A percentile compares a stretch with the other conserved stretches of the same genome.
phyloP scores from a whole-genome alignment of 2,888 invertebrate species.

The Caenorhabditis macrosperma region DNA sequence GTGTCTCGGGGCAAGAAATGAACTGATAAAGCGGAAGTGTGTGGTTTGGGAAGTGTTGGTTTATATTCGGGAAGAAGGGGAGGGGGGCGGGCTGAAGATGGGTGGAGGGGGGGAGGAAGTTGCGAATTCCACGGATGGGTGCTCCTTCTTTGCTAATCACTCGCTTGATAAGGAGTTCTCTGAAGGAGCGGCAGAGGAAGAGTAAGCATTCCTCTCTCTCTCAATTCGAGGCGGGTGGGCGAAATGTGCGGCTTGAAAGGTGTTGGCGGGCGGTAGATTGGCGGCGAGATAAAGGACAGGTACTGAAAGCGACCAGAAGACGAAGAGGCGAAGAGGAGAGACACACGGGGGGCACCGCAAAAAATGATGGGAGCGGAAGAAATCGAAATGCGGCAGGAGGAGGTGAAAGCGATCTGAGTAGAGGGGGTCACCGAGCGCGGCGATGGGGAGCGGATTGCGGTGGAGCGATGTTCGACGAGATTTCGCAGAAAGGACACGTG shows the following conservation, averaged over 20 bases:
- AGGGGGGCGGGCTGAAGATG: not conserved
- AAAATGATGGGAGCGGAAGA: slow-evolving; percentile 21
- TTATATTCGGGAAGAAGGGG: slow-evolving; percentile 4
- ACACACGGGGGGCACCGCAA: slow-evolving; percentile 18
- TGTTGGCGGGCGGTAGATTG: slow-evolving; percentile 57
- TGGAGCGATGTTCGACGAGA: slow-evolving; percentile 21
- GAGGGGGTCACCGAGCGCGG: slow-evolving; percentile 18
- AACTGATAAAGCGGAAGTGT: slow-evolving; percentile 57
- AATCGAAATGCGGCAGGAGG: not conserved
- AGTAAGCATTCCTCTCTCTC: not conserved
- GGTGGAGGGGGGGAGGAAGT: slow-evolving; percentile 5
- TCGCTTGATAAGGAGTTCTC: not conserved
- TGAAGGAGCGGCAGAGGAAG: not conserved
- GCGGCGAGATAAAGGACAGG: slow-evolving; percentile 48
- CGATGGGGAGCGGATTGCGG: slow-evolving; percentile 25
- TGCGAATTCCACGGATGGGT: slow-evolving; percentile 18
- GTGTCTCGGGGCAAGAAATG: not conserved
- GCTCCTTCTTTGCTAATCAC: too few relatives aligned
- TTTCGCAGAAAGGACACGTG: slow-evolving; percentile 20
- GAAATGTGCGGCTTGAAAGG: slow-evolving; percentile 50
- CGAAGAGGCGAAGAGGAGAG: not conserved
- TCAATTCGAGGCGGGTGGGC: not conserved
- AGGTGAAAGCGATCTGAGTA: not conserved
- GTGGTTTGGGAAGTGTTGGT: slow-evolving; percentile 23
- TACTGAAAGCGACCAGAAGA: slow-evolving; percentile 37